A percentile compares a stretch with the other conserved stretches of the same genome.
Evolutionary conservation across 1,140 invertebrate genomes (phyloP).

Genomic region (Eumaeus atala): DNA sequence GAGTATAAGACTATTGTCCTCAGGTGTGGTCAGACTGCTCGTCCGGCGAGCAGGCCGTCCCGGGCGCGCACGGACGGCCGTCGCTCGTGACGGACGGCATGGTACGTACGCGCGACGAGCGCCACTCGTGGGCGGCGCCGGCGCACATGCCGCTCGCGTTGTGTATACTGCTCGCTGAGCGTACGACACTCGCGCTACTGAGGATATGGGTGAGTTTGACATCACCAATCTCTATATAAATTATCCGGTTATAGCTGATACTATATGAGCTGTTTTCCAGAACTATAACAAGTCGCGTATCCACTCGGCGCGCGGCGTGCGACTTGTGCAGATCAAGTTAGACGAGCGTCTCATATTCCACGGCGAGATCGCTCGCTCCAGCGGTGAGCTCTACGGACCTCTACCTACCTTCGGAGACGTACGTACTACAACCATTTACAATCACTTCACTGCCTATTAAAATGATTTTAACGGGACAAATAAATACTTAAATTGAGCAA

Average conservation of each 20-base stretch:
- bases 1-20: neutral
- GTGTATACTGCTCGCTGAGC: constrained; percentile 75
- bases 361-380: constrained; percentile 87
- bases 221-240: neutral
- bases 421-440: no score
- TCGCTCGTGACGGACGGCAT: constrained; percentile 81
- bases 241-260: neutral
- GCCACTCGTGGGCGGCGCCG: constrained; percentile 84
- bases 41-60: constrained; percentile 39
- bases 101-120: constrained; percentile 83
- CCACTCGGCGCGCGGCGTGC: constrained; percentile 84
- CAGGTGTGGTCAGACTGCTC: constrained; percentile 60
- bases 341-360: constrained; percentile 82
- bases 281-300: constrained; percentile 92
- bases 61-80: constrained; percentile 23
- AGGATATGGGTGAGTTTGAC: constrained; percentile 84
- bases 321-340: constrained; percentile 81
- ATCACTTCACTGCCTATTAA: no score
- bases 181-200: constrained; percentile 79
- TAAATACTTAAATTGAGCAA: no score
- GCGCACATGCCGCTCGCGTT: constrained; percentile 76
- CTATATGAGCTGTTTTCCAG: constrained; percentile 75
- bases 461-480: no score
- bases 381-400: constrained; percentile 80
- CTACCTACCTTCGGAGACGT: constrained; percentile 87